These are phyloP conservation scores for Urechis unicinctus DNA, from an alignment of 2,888 invertebrate genomes.

Conservation along the genomic window DNA sequence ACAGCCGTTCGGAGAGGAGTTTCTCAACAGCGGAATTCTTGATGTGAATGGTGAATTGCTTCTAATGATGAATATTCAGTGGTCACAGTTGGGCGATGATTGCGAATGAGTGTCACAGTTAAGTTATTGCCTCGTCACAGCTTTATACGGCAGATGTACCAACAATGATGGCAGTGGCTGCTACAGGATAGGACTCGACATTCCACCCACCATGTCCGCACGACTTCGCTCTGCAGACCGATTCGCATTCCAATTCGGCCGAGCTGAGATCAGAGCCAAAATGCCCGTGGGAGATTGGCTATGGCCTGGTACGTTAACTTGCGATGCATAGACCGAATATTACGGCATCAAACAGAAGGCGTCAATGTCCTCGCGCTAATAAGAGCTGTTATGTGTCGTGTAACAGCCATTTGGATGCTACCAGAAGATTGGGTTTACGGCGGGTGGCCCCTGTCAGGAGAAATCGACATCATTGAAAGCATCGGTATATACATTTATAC, in stretches of 20 bases:
- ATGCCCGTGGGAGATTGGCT: slow-evolving; percentile 19
- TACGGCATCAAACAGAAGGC: too few relatives aligned
- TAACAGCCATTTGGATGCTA: slow-evolving; percentile 64
- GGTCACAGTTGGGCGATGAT: too few relatives aligned
- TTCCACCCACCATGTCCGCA: slow-evolving; percentile 61
- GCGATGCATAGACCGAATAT: background rate
- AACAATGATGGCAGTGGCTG: slow-evolving; percentile 11
- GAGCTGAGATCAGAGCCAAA: too few relatives aligned
- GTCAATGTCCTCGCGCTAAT: too few relatives aligned
- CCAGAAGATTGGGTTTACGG: slow-evolving; percentile 61
- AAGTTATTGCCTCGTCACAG: slow-evolving; percentile 1
- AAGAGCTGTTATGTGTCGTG: too few relatives aligned
- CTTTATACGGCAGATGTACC: slow-evolving; percentile 12
- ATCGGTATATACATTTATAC: slow-evolving; percentile 64
- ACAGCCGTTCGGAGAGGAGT: slow-evolving; percentile 30
- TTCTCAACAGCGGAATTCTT: slow-evolving; percentile 56
- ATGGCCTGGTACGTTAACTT: slow-evolving; percentile 9
- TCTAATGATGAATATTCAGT: too few relatives aligned
- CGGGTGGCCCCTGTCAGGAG: slow-evolving; percentile 64
- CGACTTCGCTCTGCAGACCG: slow-evolving; percentile 45
- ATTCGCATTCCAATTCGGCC: slow-evolving; percentile 16
- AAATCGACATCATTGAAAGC: slow-evolving; percentile 65
- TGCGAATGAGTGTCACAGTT: too few relatives aligned
- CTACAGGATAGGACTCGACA: slow-evolving; percentile 6
- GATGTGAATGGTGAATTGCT: slow-evolving; percentile 39